phyloP scores from a whole-genome alignment of 2,113 vertebrate genomes.

The Tinamus guttatus region DNA sequence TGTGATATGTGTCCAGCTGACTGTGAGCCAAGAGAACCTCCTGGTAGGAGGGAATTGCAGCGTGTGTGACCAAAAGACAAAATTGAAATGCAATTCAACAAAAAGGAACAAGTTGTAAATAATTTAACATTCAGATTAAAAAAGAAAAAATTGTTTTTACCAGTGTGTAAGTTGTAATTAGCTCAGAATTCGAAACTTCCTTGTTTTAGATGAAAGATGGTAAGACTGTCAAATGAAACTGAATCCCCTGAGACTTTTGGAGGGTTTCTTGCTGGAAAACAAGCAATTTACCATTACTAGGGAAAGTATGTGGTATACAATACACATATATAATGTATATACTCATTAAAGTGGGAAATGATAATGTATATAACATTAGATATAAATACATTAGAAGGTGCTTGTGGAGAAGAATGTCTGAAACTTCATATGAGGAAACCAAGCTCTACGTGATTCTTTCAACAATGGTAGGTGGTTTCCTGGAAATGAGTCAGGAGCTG shows the following conservation, averaged over 20 bases:
- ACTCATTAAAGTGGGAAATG: too few species aligned
- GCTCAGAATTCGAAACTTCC: not conserved
- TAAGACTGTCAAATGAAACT: not conserved
- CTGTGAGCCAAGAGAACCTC: not conserved
- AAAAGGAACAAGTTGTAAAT: not conserved
- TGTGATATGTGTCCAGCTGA: accelerated
- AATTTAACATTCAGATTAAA: not conserved
- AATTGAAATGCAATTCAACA: not conserved
- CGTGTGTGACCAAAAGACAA: not conserved
- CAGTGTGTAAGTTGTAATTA: not conserved
- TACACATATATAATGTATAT: not conserved
- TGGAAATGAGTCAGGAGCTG: not conserved
- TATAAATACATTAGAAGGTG: not conserved
- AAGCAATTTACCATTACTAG: not conserved
- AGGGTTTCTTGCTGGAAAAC: not conserved
- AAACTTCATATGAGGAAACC: not conserved
- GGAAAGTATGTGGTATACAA: not conserved
- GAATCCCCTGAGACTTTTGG: not conserved
- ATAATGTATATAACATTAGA: not conserved
- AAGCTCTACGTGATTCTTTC: not conserved
- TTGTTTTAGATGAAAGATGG: not conserved
- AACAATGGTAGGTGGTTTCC: not conserved
- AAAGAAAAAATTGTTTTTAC: not conserved
- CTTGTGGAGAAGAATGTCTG: not conserved
- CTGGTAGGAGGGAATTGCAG: not conserved